Evolutionary conservation across 2,797 vertebrate species (phyloP).

Genomic region (Neomorphus geoffroyi): DNA sequence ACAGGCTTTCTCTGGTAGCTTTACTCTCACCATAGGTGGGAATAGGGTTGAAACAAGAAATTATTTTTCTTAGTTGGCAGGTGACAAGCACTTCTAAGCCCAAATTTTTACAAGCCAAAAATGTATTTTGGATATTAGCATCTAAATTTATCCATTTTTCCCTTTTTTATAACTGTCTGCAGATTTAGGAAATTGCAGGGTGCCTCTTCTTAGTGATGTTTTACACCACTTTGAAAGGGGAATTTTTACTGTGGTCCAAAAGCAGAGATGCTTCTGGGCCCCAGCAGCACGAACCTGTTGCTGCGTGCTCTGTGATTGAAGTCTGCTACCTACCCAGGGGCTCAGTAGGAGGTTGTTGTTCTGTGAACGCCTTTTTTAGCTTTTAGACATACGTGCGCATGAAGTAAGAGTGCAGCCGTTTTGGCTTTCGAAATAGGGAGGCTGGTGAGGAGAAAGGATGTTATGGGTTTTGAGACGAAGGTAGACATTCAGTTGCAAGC

Average conservation of each 20-base stretch:
- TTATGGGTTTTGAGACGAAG: not conserved
- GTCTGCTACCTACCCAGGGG: accelerated
- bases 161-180: not conserved
- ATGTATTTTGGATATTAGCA: not conserved
- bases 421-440: not conserved
- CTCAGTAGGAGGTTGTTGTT: not conserved
- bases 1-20: not conserved
- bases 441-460: not conserved
- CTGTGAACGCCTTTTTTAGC: not conserved
- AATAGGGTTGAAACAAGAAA: not conserved
- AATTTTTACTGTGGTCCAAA: not conserved
- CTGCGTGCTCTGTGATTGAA: accelerated
- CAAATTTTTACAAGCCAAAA: not conserved
- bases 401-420: not conserved
- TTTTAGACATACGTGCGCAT: not conserved
- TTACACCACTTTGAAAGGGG: not conserved
- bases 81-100: not conserved
- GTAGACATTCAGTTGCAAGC: not conserved
- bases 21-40: not conserved
- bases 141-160: not conserved
- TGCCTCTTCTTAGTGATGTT: not conserved
- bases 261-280: not conserved
- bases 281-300: not conserved
- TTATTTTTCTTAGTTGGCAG: not conserved
- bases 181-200: not conserved